Percentiles rank a stretch among this genome's conserved stretches.
Conservation (phyloP, 2,797 vertebrate genomes). For the Chromobotia macracanthus region DNA sequence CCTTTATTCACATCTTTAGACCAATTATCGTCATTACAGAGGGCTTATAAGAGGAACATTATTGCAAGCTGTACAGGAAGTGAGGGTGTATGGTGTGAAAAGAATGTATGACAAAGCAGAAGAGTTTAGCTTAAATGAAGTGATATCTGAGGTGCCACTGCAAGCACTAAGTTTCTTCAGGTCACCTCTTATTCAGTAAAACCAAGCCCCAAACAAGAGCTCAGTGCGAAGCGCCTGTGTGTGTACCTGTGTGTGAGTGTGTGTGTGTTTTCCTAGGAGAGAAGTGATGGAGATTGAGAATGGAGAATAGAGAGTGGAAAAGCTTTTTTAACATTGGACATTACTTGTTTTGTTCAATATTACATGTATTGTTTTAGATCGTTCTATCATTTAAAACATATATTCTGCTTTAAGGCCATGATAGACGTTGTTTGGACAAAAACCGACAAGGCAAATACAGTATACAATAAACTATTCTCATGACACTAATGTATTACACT, state of each 20-base stretch:
- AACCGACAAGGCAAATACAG: background rate
- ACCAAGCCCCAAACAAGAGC: background rate
- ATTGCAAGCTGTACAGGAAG: slow-evolving; percentile 70
- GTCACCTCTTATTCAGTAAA: slow-evolving; percentile 24
- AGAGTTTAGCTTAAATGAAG: slow-evolving; percentile 16
- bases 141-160: slow-evolving; percentile 3
- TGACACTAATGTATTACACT: no score
- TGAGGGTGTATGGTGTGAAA: slow-evolving; percentile 52
- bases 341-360: slow-evolving; percentile 23
- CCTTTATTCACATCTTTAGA: slow-evolving; percentile 76
- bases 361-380: no score
- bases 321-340: slow-evolving; percentile 23
- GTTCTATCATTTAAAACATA: slow-evolving; percentile 15
- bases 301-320: slow-evolving; percentile 27
- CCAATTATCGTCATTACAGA: slow-evolving; percentile 77
- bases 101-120: slow-evolving; percentile 26
- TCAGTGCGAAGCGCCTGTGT: background rate
- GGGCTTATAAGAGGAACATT: slow-evolving; percentile 74
- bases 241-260: background rate
- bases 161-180: background rate
- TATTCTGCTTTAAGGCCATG: background rate
- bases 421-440: background rate
- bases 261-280: slow-evolving; percentile 10
- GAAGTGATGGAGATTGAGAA: slow-evolving; percentile 8
- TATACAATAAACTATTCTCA: background rate